A percentile compares a stretch with the other conserved stretches of the same genome.
Conservation (phyloP, 2,797 vertebrate species). For the Pseudochirops cupreus region DNA sequence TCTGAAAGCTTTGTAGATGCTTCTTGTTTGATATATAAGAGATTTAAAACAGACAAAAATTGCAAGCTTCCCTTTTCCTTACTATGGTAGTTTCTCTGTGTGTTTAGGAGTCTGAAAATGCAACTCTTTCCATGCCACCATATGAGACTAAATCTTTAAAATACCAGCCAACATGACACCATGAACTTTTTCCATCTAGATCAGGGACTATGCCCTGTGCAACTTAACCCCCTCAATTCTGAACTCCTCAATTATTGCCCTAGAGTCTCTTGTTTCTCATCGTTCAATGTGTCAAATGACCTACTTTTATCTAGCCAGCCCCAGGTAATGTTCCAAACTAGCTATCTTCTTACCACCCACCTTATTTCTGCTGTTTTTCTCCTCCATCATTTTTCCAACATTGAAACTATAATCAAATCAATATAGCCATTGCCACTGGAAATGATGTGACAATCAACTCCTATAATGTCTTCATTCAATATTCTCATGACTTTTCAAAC, state of each 20-base stretch:
- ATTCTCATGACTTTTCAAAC: neutral
- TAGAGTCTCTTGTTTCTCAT: neutral
- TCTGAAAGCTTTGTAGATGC: conserved; percentile 78
- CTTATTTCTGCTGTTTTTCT: neutral
- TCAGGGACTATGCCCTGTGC: neutral
- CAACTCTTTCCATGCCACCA: neutral
- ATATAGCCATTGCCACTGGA: too few species aligned
- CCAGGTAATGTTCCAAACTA: neutral
- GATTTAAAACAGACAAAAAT: conserved; percentile 75
- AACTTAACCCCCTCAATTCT: neutral
- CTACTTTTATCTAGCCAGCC: neutral
- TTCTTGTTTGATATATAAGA: conserved; percentile 72
- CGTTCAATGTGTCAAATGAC: neutral
- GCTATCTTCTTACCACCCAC: neutral
- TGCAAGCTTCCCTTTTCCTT: conserved; percentile 52
- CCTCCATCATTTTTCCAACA: neutral
- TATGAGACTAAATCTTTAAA: conserved; percentile 46
- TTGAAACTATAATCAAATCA: neutral
- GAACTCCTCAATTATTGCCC: neutral
- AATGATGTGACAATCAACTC: neutral
- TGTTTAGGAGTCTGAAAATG: conserved; percentile 49
- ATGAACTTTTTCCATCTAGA: neutral
- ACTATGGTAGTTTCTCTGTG: neutral
- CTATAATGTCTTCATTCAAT: neutral
- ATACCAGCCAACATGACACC: conserved; percentile 5